Conservation (phyloP, 2,888 invertebrate genomes). For the Phragmatobia fuliginosa region DNA sequence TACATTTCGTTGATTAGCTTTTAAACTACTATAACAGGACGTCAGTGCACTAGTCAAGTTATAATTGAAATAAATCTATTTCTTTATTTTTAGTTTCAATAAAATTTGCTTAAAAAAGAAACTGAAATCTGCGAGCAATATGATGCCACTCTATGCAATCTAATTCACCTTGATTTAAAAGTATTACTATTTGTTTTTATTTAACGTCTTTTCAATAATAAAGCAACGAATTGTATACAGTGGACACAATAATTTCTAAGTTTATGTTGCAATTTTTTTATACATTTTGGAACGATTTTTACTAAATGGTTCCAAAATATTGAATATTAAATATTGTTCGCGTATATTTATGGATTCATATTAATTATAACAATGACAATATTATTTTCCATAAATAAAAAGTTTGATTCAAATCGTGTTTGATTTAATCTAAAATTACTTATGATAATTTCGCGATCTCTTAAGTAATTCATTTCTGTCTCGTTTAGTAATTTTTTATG, state of each 20-base stretch:
- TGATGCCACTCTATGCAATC: too few species aligned
- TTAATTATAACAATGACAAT: not conserved
- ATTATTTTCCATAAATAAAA: not conserved
- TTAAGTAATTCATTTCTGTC: not conserved
- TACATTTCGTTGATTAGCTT: constrained; percentile 56
- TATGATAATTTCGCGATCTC: too few species aligned
- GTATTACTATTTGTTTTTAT: not conserved
- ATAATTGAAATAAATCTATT: not conserved
- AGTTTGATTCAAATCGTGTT: not conserved
- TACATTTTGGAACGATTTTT: not conserved
- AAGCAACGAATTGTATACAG: not conserved
- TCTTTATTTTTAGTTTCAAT: not conserved
- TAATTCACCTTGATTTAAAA: not conserved
- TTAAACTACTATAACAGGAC: not conserved
- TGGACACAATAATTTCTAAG: not conserved
- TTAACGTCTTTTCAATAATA: not conserved
- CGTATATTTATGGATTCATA: not conserved
- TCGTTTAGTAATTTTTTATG: not conserved
- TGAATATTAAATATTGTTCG: too few species aligned
- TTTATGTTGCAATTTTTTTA: not conserved
- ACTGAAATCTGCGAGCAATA: not conserved
- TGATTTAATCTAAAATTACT: not conserved
- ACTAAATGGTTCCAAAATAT: not conserved
- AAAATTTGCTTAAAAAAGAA: not conserved
- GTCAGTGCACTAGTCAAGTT: not conserved